Base-by-base conservation (phyloP, 1,140 invertebrate genomes). In the Phocides pigmalion region DNA sequence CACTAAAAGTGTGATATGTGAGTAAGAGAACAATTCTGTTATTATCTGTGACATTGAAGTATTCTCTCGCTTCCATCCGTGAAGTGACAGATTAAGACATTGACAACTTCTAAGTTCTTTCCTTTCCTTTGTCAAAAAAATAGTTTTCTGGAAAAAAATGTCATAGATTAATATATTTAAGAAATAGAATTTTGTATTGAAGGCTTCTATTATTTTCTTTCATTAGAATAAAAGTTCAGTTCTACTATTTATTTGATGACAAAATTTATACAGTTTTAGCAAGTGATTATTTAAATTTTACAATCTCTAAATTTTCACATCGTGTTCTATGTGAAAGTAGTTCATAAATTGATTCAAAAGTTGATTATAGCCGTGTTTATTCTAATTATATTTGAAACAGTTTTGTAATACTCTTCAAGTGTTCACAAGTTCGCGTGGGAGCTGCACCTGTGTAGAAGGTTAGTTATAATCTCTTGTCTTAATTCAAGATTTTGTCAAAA, bases 361-460 rank as follows among this genome's bases (percentile, higher is more conserved):
- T 41, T n/a, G n/a, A n/a, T n/a, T 15, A 15, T 41, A 41, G n/a
- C 4, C 5, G 25, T 28, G 25, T 28, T 3, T 28, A 4, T 28
- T 28, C 5, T 8, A 28, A 28, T 28, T 28, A 6, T 8, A 28
- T 28, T 4, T 28, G 25, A 28, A 28, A 28, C 25, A 28, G 25
- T 28, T 28, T n/a, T 28, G 2, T 8, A 28, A 28, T 28, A 28
- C 1, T 28, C 9, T 28, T 8, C 5, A 41, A 41, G n/a, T 15
- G 35, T 41, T 41, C 25, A 1, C 9, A 12, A 14, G n/a, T 32
- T 28, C 20, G 22, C 1, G 44, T 49, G 22, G 37, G 14, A 20
- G 46, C 22, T 49, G 22, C 20, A 49, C 46, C 22, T 28, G 20
- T 49, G 16, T 3, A 28, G 4, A 47, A 47, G 44, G 46, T 49